Evolutionary conservation across 2,113 vertebrate genomes (phyloP).

Genomic region (Ranitomeya variabilis): DNA sequence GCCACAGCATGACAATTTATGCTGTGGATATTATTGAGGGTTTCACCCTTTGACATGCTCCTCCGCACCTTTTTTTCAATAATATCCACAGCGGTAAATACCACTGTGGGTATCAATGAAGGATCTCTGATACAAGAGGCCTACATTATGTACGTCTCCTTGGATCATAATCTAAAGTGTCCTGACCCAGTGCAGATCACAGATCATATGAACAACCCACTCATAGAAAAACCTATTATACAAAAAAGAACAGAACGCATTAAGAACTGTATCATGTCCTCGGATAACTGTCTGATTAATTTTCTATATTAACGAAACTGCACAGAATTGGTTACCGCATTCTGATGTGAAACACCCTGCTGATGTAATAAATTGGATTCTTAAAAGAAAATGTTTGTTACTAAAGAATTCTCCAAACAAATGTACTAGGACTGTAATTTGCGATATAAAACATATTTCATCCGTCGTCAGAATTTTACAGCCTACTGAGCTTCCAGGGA

Average conservation of each 20-base stretch:
- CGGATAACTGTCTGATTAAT: constrained; percentile 37
- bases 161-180: neutral
- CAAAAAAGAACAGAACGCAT: neutral
- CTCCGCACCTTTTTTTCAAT: no score
- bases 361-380: constrained; percentile 53
- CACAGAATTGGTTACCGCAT: constrained; percentile 19
- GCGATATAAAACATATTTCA: constrained; percentile 9
- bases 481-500: constrained; percentile 1
- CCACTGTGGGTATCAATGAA: no score
- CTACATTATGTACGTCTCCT: no score
- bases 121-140: no score
- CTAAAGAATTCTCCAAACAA: constrained; percentile 28
- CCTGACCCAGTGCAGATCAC: constrained; percentile 20
- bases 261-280: constrained; percentile 26
- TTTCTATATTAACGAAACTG: constrained; percentile 35
- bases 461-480: neutral
- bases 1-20: no score
- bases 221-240: constrained; percentile 27
- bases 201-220: constrained; percentile 22
- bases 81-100: no score
- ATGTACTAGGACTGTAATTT: constrained; percentile 24
- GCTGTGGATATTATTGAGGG: no score
- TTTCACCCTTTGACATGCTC: no score
- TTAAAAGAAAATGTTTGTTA: constrained; percentile 43
- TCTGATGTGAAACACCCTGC: constrained; percentile 44